These are phyloP conservation scores for Saguinus imperator DNA, from an alignment of 2,113 vertebrate species.

Conservation along the genomic window DNA sequence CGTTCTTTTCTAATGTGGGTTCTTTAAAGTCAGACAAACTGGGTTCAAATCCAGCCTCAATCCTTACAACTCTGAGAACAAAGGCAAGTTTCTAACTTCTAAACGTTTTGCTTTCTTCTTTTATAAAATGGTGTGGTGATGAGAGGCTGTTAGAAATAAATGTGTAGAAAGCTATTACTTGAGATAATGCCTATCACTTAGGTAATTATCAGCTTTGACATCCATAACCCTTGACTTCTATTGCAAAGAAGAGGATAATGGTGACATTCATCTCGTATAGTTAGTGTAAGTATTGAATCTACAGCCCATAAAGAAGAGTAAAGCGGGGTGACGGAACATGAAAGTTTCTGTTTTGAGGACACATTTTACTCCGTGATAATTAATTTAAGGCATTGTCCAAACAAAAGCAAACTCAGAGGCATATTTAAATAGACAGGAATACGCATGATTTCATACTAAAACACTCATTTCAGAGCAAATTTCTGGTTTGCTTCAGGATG, in stretches of 20 bases:
- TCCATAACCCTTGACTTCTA: not conserved
- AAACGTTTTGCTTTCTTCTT: not conserved
- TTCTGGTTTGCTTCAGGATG: not conserved
- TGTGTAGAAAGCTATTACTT: not conserved
- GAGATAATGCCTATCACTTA: not conserved
- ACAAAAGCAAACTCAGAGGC: not conserved
- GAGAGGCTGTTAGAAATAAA: not conserved
- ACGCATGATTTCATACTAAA: not conserved
- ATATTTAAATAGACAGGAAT: not conserved
- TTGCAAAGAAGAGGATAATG: not conserved
- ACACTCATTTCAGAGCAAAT: not conserved
- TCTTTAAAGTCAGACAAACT: not conserved
- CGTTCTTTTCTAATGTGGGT: not conserved
- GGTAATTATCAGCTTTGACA: not conserved
- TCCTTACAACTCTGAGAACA: not conserved
- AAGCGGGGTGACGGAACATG: rapidly evolving
- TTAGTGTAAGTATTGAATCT: not conserved
- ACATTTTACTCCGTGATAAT: not conserved
- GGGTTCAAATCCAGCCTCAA: not conserved
- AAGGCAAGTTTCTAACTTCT: not conserved
- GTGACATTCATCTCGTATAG: not conserved
- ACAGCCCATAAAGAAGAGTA: not conserved
- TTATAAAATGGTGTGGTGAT: not conserved
- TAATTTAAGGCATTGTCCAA: not conserved
- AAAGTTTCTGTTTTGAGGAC: not conserved